Evolutionary conservation across 2,888 invertebrate species (phyloP), one percentile per base, ranked within the genome.

Genomic region (Lepidocyrtinus sp.): DNA sequence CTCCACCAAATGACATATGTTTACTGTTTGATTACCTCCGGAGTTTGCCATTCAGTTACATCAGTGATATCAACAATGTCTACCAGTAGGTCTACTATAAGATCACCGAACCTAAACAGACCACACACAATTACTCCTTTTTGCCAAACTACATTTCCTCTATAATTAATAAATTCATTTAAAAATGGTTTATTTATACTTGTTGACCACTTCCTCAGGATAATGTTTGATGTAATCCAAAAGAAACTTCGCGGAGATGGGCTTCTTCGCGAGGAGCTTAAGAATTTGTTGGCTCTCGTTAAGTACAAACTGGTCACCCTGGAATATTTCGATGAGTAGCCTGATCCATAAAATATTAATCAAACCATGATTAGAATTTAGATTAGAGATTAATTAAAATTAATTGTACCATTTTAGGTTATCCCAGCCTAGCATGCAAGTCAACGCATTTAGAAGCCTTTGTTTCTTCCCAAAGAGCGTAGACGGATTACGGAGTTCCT

Each of bases 391-490:
- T 36, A 12, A 36, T 36, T 12, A 36, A 36, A 36, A 7, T 12
- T 36, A 5, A 36, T 36, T 12, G 36, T 70, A 76, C 76, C 76
- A 76, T 59, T 77, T 65, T 21, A 77, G 19, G 3, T 65, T 65
- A 24, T 65, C 55, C 17, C 5, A 9, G 36, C 65, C 45, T 3
- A 46, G 59, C 17, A 65, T 65, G 25, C 77, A 77, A 12, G 77
- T 22, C 17, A 77, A 17, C 5, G 77, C 55, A 12, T 65, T 77
- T 1, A 77, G 45, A 24, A 71, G 55, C 26, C 77, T n/a, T 25
- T 71, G 71, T n/a, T 65, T 77, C 19, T 36, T 64, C 5, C 71
- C 77, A 36, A 77, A 77, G 3, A 77, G 24, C 0, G 77, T 71
- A 9, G 3, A 45, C 2, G 71, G 67, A 64, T 61, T 77, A 7